Conservation (phyloP, 2,888 invertebrate genomes). For the Platynereis dumerilii region DNA sequence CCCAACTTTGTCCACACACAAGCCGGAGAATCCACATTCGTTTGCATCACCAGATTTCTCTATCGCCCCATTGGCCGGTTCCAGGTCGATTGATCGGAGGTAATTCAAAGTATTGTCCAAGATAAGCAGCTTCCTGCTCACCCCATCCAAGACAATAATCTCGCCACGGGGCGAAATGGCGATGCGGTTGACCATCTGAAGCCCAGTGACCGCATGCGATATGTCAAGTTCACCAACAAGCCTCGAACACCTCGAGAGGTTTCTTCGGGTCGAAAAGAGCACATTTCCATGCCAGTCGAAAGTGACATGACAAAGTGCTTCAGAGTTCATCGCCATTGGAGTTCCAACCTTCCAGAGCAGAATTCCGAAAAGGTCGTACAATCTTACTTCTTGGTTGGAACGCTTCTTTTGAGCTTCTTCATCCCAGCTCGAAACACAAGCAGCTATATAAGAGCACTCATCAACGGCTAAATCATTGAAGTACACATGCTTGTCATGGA, state of each 20-base stretch:
- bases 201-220: neutral
- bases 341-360: slow-evolving; percentile 15
- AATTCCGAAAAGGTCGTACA: slow-evolving; percentile 12
- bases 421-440: slow-evolving; percentile 11
- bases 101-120: slow-evolving; percentile 9
- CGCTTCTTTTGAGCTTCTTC: slow-evolving; percentile 13
- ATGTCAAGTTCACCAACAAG: slow-evolving; percentile 12
- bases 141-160: slow-evolving; percentile 15
- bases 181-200: slow-evolving; percentile 11
- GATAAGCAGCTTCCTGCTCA: slow-evolving; percentile 10
- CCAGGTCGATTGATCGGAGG: neutral
- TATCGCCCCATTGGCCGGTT: neutral
- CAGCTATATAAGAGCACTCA: slow-evolving; percentile 8
- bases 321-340: slow-evolving; percentile 7
- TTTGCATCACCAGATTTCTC: neutral
- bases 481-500: neutral
- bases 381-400: slow-evolving; percentile 12
- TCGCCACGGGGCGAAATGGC: slow-evolving; percentile 11
- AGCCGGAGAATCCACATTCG: slow-evolving; percentile 15
- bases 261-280: slow-evolving; percentile 6
- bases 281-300: slow-evolving; percentile 15
- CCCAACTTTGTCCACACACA: slow-evolving; percentile 12
- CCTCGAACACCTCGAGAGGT: slow-evolving; percentile 6
- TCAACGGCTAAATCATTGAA: slow-evolving; percentile 22
- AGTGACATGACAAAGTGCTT: slow-evolving; percentile 16